A percentile compares a stretch with the other conserved stretches of the same genome.
Evolutionary conservation across 2,888 invertebrate genomes (phyloP).

Genomic region (Microplitis manilae): DNA sequence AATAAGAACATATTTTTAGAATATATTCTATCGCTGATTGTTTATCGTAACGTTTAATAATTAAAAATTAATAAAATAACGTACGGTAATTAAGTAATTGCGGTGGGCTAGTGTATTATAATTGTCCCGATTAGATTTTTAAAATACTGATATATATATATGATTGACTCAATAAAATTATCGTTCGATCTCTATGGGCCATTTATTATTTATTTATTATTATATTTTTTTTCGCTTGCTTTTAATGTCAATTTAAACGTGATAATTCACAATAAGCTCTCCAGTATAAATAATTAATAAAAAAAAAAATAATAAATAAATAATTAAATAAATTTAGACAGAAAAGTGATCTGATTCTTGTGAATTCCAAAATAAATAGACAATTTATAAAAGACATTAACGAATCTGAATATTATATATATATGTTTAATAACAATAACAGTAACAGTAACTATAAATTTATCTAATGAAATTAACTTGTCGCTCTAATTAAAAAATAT

Average conservation of each 20-base stretch:
- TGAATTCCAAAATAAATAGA: conserved; percentile 22
- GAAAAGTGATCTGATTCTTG: conserved; percentile 25
- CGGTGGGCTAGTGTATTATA: conserved; percentile 40
- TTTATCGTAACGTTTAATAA: conserved; percentile 40
- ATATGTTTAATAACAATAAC: background rate
- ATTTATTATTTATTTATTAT: conserved; percentile 46
- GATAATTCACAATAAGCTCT: conserved; percentile 22
- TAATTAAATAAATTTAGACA: background rate
- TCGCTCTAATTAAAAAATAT: background rate
- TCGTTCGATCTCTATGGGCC: conserved; percentile 37
- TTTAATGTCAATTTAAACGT: conserved; percentile 29
- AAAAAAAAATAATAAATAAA: background rate
- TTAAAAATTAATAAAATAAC: conserved; percentile 12
- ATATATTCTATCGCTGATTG: conserved; percentile 59
- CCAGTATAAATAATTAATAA: background rate
- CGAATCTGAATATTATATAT: conserved; percentile 22
- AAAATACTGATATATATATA: conserved; percentile 9
- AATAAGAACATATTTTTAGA: conserved; percentile 69
- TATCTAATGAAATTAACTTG: background rate
- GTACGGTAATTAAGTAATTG: conserved; percentile 29
- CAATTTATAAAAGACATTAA: conserved; percentile 20
- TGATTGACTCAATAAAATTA: conserved; percentile 13
- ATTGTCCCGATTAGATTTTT: conserved; percentile 35
- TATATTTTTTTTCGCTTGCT: conserved; percentile 36
- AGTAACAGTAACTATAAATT: background rate